Base-by-base conservation (phyloP, 2,797 vertebrate species). In the Rhabdomys pumilio region DNA sequence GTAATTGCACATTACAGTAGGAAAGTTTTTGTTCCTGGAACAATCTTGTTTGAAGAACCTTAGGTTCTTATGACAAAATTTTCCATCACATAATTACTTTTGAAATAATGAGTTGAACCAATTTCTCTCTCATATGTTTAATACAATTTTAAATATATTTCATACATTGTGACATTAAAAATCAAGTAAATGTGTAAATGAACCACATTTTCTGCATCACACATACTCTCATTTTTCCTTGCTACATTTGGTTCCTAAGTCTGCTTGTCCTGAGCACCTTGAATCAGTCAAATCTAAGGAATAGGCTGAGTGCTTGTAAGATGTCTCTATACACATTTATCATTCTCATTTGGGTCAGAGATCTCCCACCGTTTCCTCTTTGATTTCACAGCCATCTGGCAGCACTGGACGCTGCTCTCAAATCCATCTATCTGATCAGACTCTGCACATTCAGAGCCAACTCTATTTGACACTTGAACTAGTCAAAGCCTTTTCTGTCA, bases 61-160 rank as follows among this genome's bases (percentile, higher is more conserved):
- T 76, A 72, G 4, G 1, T 83, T 77, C 82, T 84, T 59, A 15
- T 69, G 67, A 89, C 3, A 55, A 90, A 50, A 63, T 22, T 77
- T 89, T 81, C 8, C 1, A 89, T 89, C 20, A 88, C 53, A 3
- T 93, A 90, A 59, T 67, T 67, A 91, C 10, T 59, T 90, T 92
- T 72, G 72, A 88, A 89, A 86, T 53, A 67, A 0, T 72, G 24
- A 41, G 75, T 20, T 90, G 87, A 72, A 81, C 11, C 89, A 69
- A 61, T 82, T n/a, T 61, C 3, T 81, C 69, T 77, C 59, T 11
- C 38, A 1, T 73, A 50, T 8, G n/a, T 1, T 73, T 90, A 3
- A 67, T 14, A 59, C 4, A 84, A 55, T 73, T 95, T 85, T 50
- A 8, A 50, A 47, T 55, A 84, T 76, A 29, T 75, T 24, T 29